Percentiles rank a stretch among this genome's conserved stretches.
phyloP scores from a whole-genome alignment of 2,113 vertebrate species.

The Corythaixoides concolor region DNA sequence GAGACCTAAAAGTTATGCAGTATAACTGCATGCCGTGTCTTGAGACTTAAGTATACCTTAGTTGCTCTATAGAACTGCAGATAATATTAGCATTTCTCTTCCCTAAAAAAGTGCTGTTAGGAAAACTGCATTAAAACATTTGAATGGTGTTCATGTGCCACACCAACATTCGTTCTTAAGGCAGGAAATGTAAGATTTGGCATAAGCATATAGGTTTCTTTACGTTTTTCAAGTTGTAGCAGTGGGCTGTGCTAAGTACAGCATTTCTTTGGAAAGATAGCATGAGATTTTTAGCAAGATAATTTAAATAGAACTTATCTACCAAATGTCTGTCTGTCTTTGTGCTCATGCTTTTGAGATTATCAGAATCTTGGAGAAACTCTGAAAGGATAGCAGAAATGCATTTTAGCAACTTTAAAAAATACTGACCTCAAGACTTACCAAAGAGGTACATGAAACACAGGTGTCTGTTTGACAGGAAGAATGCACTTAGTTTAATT shows the following conservation, averaged over 20 bases:
- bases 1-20: not conserved
- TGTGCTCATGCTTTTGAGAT: not conserved
- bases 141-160: not conserved
- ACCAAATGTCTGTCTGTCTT: not conserved
- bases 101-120: not conserved
- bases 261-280: not conserved
- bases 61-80: not conserved
- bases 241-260: not conserved
- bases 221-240: not conserved
- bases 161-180: not conserved
- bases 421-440: not conserved
- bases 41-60: not conserved
- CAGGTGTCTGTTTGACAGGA: conserved; percentile 6
- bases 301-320: not conserved
- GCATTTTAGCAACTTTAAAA: not conserved
- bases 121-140: not conserved
- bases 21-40: not conserved
- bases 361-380: conserved; percentile 4
- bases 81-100: not conserved
- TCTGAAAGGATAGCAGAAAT: not conserved
- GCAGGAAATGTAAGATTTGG: not conserved
- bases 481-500: conserved; percentile 24
- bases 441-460: not conserved
- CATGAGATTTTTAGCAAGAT: not conserved
- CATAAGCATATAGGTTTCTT: not conserved